These are phyloP conservation scores for Gallinago undulata DNA, from an alignment of 2,113 vertebrate genomes.

Conservation along the genomic window DNA sequence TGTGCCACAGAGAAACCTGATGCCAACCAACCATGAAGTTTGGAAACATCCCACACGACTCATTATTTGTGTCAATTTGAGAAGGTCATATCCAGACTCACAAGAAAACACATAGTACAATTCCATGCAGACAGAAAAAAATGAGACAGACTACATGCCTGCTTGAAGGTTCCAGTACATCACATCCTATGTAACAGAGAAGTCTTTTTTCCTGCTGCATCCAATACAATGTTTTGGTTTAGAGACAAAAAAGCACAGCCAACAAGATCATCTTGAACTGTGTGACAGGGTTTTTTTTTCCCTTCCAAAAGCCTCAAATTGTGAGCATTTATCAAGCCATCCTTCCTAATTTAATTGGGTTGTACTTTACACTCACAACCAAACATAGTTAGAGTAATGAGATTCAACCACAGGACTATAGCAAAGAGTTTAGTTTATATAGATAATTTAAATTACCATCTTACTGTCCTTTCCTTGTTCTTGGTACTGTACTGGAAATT, in stretches of 20 bases:
- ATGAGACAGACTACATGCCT: background rate
- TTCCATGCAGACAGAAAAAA: background rate
- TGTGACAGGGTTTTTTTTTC: background rate
- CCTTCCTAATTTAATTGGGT: slow-evolving; percentile 63
- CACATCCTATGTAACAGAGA: background rate
- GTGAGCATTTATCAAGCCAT: slow-evolving; percentile 13
- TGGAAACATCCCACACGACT: background rate
- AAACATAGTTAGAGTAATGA: slow-evolving; percentile 70
- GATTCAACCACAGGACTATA: slow-evolving; percentile 64
- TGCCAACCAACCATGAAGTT: background rate
- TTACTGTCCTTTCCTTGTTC: slow-evolving; percentile 60
- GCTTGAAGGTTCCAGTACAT: background rate
- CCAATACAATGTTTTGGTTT: background rate
- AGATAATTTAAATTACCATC: slow-evolving; percentile 69
- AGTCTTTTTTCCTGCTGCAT: background rate
- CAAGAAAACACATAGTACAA: background rate
- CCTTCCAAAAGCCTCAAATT: slow-evolving; percentile 10
- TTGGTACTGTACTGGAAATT: slow-evolving; percentile 33
- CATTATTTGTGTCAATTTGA: background rate
- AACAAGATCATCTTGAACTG: background rate
- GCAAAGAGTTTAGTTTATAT: slow-evolving; percentile 69
- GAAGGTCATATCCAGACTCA: background rate
- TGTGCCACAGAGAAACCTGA: background rate
- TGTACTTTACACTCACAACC: slow-evolving; percentile 68
- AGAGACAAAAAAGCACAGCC: background rate